These are phyloP conservation scores for Calyptommatus sinebrachiatus DNA, from an alignment of 2,113 vertebrate species.

Conservation along the genomic window DNA sequence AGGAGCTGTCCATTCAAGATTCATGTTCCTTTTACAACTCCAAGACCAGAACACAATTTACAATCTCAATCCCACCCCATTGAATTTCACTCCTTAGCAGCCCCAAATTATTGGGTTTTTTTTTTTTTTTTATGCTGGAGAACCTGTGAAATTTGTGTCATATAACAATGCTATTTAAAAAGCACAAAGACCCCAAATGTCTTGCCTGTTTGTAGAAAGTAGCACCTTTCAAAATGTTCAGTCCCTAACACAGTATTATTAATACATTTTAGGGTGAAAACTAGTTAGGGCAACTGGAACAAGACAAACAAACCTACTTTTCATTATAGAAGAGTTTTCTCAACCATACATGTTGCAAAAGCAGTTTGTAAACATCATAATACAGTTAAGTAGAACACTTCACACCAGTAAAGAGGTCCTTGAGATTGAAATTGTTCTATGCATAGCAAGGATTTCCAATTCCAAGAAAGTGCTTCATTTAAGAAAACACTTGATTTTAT, in stretches of 20 bases:
- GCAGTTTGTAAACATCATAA: constrained; percentile 8
- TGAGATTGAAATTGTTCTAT: background rate
- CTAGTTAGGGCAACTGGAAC: constrained; percentile 8
- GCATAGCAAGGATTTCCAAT: no score
- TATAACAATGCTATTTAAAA: no score
- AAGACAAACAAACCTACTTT: constrained; percentile 5
- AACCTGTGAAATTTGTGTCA: no score
- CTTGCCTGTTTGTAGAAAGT: constrained; percentile 19
- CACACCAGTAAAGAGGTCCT: background rate
- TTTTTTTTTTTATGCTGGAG: no score
- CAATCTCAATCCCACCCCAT: no score
- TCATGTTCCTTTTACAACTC: background rate
- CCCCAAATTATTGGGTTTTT: no score
- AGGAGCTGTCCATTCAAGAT: background rate
- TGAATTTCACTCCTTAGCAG: no score
- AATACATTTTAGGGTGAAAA: background rate
- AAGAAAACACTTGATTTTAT: no score
- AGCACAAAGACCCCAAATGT: background rate
- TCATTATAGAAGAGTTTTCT: background rate
- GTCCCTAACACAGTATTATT: constrained; percentile 44
- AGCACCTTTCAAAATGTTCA: constrained; percentile 33
- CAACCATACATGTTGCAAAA: background rate
- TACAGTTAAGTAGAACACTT: constrained; percentile 2
- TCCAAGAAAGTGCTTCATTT: no score
- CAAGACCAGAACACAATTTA: no score